Conservation (phyloP, 1,140 invertebrate genomes). For the Lasioglossum albipes region DNA sequence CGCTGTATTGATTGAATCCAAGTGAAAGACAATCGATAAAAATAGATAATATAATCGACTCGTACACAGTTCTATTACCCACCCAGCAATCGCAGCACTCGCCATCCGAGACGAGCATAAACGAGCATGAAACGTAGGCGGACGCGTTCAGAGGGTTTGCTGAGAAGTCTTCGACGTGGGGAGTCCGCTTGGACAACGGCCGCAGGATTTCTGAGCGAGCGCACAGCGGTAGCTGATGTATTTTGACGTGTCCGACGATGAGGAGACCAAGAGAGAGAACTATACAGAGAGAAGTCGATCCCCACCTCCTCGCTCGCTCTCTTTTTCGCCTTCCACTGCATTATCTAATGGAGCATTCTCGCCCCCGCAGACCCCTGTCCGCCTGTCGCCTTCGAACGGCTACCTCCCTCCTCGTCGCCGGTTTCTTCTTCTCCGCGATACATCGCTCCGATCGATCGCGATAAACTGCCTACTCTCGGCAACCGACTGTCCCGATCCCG, state of each 20-base stretch:
- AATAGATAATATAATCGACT: too few species aligned
- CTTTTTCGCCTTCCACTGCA: conserved; percentile 70
- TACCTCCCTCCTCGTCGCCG: conserved; percentile 16
- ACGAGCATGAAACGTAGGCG: conserved; percentile 51
- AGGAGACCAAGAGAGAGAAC: conserved; percentile 51
- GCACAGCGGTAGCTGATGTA: conserved; percentile 80
- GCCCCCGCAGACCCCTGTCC: not conserved
- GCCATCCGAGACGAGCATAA: conserved; percentile 6
- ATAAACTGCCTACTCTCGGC: conserved; percentile 17
- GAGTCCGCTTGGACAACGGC: conserved; percentile 70
- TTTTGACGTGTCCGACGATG: conserved; percentile 77
- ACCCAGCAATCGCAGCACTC: too few species aligned
- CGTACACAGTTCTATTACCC: too few species aligned
- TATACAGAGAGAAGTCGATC: not conserved
- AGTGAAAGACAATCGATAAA: too few species aligned
- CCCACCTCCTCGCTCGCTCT: not conserved
- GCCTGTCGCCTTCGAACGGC: not conserved
- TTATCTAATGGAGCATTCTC: conserved; percentile 76
- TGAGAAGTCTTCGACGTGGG: conserved; percentile 72
- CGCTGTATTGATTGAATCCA: too few species aligned
- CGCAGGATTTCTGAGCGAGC: conserved; percentile 75
- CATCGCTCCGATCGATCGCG: conserved; percentile 30
- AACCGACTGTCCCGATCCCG: not conserved
- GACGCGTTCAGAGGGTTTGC: conserved; percentile 9
- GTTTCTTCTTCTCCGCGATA: not conserved